Evolutionary conservation across 2,888 invertebrate species (phyloP).

Genomic region (Hylaea fasciaria): DNA sequence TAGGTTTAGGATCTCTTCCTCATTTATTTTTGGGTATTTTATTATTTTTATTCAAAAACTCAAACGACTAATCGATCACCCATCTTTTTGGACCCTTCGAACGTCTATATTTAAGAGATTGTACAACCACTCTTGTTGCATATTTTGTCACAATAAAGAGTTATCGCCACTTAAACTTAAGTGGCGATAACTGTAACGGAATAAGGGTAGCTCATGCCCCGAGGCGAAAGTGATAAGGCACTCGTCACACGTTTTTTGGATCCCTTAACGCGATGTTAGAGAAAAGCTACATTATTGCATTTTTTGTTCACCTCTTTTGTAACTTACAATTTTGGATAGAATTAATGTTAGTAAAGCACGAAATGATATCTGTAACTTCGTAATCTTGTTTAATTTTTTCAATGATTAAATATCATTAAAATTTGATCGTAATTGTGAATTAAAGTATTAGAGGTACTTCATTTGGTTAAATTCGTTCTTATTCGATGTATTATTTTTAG

Average conservation of each 20-base stretch:
- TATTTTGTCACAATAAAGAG: constrained; percentile 39
- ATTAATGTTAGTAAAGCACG: neutral
- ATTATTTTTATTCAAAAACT: too few relatives aligned
- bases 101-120: constrained; percentile 16
- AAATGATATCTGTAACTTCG: too few relatives aligned
- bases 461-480: too few relatives aligned
- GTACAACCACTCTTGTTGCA: constrained; percentile 31
- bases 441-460: too few relatives aligned
- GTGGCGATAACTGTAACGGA: constrained; percentile 41
- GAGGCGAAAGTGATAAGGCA: constrained; percentile 39
- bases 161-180: constrained; percentile 43
- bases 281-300: neutral
- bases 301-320: neutral
- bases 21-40: too few relatives aligned
- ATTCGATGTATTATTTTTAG: too few relatives aligned
- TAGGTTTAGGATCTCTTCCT: too few relatives aligned
- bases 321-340: neutral
- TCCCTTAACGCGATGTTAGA: constrained; percentile 19
- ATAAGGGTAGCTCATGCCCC: constrained; percentile 37
- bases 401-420: too few relatives aligned
- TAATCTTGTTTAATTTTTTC: too few relatives aligned
- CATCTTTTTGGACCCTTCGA: constrained; percentile 18
- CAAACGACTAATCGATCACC: neutral
- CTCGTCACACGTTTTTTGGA: constrained; percentile 40
- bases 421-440: too few relatives aligned